A percentile compares a stretch with the other conserved stretches of the same genome.
Conservation (phyloP, 2,113 vertebrate species). For the Drymodes brunneopygia region DNA sequence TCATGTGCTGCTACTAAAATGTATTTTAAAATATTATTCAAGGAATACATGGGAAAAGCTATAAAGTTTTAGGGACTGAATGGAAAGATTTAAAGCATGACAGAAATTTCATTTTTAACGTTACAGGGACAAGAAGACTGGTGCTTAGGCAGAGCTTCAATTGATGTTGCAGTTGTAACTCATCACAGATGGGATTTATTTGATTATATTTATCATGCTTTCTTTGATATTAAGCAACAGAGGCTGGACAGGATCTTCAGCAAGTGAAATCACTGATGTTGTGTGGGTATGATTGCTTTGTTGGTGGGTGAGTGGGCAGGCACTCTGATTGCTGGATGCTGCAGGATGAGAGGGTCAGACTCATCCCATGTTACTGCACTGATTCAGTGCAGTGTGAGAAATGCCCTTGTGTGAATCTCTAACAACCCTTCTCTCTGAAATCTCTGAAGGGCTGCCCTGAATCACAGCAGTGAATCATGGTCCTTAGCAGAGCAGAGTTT, state of each 20-base stretch:
- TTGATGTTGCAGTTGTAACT: not conserved
- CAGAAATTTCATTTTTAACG: constrained; percentile 6
- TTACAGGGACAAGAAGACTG: not conserved
- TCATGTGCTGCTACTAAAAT: not conserved
- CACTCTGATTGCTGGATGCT: not conserved
- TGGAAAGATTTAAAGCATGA: not conserved
- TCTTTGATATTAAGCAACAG: not conserved
- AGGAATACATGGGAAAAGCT: not conserved
- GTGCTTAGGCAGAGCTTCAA: not conserved
- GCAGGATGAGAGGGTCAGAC: not conserved
- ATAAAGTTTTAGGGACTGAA: not conserved
- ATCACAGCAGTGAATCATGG: not conserved
- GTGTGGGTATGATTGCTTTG: not conserved
- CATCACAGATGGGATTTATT: not conserved
- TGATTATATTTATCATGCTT: not conserved
- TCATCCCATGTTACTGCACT: not conserved
- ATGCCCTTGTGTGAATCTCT: not conserved
- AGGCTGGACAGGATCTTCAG: not conserved
- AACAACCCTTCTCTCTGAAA: not conserved
- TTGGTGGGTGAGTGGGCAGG: not conserved
- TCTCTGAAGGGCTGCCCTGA: not conserved
- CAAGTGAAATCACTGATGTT: not conserved
- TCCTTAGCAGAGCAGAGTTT: not conserved
- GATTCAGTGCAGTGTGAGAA: not conserved
- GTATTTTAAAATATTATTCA: not conserved